phyloP scores from a whole-genome alignment of 2,888 invertebrate genomes.

The Ectemnius continuus region DNA sequence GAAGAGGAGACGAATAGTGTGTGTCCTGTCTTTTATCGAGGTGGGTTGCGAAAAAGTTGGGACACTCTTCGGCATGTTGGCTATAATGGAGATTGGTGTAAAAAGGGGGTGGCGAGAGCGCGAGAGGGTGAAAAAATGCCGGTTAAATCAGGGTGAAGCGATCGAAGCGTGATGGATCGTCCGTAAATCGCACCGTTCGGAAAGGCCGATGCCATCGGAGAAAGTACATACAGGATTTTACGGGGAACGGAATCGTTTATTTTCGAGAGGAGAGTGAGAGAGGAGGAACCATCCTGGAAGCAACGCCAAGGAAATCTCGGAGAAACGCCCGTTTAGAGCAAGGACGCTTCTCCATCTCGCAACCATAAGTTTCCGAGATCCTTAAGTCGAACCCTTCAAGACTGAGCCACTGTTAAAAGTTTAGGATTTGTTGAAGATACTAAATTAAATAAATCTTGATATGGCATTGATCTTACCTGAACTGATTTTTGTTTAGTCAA shows the following conservation, averaged over 20 bases:
- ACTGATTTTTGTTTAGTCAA: no score
- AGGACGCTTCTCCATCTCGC: background rate
- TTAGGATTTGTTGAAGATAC: no score
- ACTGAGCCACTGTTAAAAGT: no score
- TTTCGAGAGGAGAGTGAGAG: background rate
- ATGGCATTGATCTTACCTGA: no score
- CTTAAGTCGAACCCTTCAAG: background rate
- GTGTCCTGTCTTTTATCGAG: no score
- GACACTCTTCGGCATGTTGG: no score
- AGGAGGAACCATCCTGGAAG: background rate
- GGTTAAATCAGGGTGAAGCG: conserved; percentile 6
- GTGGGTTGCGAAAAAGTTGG: no score
- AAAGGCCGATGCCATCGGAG: background rate
- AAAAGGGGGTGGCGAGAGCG: no score
- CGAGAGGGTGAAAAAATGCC: background rate
- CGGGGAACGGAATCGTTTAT: conserved; percentile 1
- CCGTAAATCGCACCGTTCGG: conserved; percentile 1
- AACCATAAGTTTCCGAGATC: background rate
- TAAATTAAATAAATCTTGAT: no score
- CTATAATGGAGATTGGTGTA: no score
- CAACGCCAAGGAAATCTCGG: background rate
- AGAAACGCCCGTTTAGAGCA: background rate
- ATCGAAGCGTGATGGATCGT: conserved; percentile 2
- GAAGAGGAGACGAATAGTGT: no score
- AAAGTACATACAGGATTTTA: background rate